Evolutionary conservation across 2,113 vertebrate species (phyloP), one percentile per base, ranked within the genome.

Genomic region (Urocynchramus pylzowi): DNA sequence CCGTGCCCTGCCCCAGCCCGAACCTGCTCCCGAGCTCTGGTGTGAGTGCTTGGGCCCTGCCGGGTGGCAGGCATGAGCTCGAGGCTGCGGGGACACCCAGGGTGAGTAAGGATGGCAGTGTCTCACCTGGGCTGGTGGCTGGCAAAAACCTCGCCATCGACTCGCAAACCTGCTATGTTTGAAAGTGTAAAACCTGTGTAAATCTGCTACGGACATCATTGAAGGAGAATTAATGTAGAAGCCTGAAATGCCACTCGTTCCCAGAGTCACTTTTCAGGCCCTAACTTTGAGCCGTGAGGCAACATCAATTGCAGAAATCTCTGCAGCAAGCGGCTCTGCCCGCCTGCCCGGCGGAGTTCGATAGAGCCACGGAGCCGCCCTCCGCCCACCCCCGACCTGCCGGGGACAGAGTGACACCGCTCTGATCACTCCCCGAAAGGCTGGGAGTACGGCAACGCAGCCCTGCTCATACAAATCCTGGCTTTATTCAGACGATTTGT

Each of bases 191-290:
- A n/a, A n/a, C n/a, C n/a, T n/a, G 7, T 93, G 97, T 90, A 84
- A 57, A 93, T 61, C 95, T 92, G 78, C 84, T 11, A 11, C 4
- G 50, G 92, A 95, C 26, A 10, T 95, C 97, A 92, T 21, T 73
- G 94, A 44, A 75, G 88, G 96, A 83, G 93, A 92, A 96, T 96
- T 98, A 98, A 98, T 97, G 97, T 67, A 98, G 97, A 95, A 95
- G 90, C 86, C 94, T 50, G 94, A 44, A 80, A 49, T 81, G 91
- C 93, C 24, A 8, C 93, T 95, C 33, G 9, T 84, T 97, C 83
- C 75, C 84, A 90, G 89, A 91, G 84, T 91, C 57, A 60, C 90
- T 96, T 93, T 90, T 86, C 84, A 89, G 85, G 74, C 39, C 3
- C 7, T 93, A 86, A 78, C 89, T 94, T 86, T 35, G 64, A 9